Conservation (phyloP, 2,888 invertebrate genomes). For the Augochlorella aurata region DNA sequence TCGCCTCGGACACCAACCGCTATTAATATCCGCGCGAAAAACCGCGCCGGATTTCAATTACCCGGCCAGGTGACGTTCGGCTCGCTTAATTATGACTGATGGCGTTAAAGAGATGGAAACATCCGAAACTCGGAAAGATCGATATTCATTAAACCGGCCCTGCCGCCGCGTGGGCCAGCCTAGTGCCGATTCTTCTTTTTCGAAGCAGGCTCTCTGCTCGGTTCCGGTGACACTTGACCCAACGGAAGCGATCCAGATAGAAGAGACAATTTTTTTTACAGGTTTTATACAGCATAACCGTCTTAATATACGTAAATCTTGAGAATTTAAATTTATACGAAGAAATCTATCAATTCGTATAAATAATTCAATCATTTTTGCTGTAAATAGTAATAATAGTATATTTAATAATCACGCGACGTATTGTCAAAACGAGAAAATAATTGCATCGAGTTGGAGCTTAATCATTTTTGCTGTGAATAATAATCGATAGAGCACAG, state of each 20-base stretch:
- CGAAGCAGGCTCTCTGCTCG: no score
- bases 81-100: slow-evolving; percentile 32
- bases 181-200: no score
- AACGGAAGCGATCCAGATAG: no score
- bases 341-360: no score
- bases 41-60: slow-evolving; percentile 12
- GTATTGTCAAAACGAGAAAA: neutral
- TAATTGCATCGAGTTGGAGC: neutral
- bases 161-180: neutral
- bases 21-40: slow-evolving; percentile 37
- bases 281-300: no score
- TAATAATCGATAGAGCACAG: neutral
- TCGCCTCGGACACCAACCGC: neutral
- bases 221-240: no score
- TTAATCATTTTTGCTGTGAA: neutral
- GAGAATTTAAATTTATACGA: no score
- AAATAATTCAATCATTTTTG: no score
- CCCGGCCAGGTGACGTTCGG: neutral
- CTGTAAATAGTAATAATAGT: no score
- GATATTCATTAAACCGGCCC: slow-evolving; percentile 27
- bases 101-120: slow-evolving; percentile 23
- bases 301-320: no score
- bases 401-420: neutral
- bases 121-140: neutral
- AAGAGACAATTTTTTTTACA: no score